Evolutionary conservation across 2,797 vertebrate genomes (phyloP).

Genomic region (Brotogeris chrysoptera): DNA sequence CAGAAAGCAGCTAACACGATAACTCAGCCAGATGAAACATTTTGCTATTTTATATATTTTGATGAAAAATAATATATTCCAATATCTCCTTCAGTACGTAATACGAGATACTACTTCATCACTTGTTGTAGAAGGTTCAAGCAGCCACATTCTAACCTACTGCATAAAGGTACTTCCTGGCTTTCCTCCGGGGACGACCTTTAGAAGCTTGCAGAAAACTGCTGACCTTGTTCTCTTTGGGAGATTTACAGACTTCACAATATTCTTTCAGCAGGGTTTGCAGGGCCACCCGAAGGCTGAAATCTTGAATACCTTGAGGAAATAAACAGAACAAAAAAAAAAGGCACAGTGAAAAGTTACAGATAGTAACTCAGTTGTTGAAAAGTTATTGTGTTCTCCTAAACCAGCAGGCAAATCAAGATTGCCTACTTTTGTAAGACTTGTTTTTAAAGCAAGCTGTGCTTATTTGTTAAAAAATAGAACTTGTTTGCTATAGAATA

Average conservation of each 20-base stretch:
- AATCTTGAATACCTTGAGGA: conserved; percentile 87
- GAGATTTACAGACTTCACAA: conserved; percentile 90
- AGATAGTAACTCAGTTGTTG: background rate
- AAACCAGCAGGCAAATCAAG: background rate
- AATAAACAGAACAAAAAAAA: background rate
- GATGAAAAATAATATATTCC: background rate
- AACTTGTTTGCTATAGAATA: background rate
- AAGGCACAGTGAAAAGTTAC: background rate
- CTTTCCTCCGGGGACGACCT: conserved; percentile 92
- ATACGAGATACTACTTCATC: background rate
- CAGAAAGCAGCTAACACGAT: background rate
- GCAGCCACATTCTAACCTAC: conserved; percentile 82
- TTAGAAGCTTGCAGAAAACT: conserved; percentile 88
- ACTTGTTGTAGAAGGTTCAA: conserved; percentile 51
- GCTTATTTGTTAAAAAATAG: background rate
- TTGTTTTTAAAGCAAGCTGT: background rate
- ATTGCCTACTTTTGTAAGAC: background rate
- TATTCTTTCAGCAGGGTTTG: conserved; percentile 97
- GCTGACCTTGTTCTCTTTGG: conserved; percentile 92
- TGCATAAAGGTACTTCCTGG: conserved; percentile 96
- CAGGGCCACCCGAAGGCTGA: conserved; percentile 95
- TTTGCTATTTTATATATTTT: background rate
- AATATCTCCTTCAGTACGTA: background rate
- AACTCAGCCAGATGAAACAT: background rate
- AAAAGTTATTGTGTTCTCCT: background rate